Evolutionary conservation across 1,140 invertebrate species (phyloP).

Genomic region (Caenorhabditis latens): DNA sequence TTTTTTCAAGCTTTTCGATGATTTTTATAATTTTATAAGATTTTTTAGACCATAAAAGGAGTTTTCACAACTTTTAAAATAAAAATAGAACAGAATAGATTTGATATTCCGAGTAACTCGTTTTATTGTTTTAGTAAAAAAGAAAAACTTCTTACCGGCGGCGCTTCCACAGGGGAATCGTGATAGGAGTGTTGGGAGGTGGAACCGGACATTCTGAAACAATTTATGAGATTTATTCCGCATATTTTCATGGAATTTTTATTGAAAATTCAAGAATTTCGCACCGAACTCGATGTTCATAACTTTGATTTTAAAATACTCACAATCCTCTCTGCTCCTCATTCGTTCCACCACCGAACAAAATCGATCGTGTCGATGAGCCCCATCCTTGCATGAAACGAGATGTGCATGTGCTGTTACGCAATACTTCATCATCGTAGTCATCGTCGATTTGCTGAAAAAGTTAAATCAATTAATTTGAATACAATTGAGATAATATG

Average conservation of each 20-base stretch:
- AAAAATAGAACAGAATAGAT: too few relatives aligned
- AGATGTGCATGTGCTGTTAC: conserved; percentile 7
- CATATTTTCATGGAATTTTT: too few relatives aligned
- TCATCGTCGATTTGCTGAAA: conserved; percentile 61
- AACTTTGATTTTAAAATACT: background rate
- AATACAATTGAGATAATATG: too few relatives aligned
- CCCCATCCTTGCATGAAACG: conserved; percentile 35
- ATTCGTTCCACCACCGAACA: conserved; percentile 11
- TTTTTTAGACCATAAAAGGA: background rate
- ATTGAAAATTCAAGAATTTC: background rate
- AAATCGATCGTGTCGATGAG: background rate
- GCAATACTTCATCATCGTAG: conserved; percentile 48
- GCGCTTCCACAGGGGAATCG: conserved; percentile 26
- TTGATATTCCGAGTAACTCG: too few relatives aligned
- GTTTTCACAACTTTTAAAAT: background rate
- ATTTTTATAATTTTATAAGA: too few relatives aligned
- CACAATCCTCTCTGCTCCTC: conserved; percentile 29
- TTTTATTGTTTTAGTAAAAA: background rate
- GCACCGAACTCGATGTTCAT: background rate
- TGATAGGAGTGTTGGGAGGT: conserved; percentile 29
- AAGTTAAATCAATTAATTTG: background rate
- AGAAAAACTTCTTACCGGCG: background rate
- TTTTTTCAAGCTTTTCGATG: too few relatives aligned
- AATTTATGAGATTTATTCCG: background rate
- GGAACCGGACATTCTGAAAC: conserved; percentile 35